Base-by-base conservation (phyloP, 2,888 invertebrate species). In the Beris morrisii region DNA sequence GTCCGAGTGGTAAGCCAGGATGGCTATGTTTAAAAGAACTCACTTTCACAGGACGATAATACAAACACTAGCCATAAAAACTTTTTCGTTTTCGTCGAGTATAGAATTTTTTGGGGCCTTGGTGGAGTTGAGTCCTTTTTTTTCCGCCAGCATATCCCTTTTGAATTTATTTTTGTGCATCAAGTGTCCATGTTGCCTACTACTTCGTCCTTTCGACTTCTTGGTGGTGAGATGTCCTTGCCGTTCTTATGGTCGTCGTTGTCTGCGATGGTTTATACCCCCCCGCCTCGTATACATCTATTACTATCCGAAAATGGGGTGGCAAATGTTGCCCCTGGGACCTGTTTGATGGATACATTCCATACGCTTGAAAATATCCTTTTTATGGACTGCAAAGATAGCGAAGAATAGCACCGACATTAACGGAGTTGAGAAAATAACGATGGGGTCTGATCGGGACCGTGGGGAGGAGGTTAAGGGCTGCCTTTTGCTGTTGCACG, bases 301-400 rank as follows among this genome's bases (percentile, higher is more conserved):
- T 73, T 70, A 71, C 70, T 71, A 70, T 71, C 73, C 73, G 75
- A 71, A 75, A 78, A 78, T 78, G 77, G 77, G 77, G 77, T 78
- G 77, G 78, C 73, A 76, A 78, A 78, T 78, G 78, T 77, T 75
- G 76, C 77, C 78, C 78, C 76, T 72, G 77, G 77, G 77, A 78
- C 78, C 75, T 74, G 73, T 77, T 73, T 77, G 78, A 78, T 75
- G 77, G 77, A 78, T 78, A 78, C 78, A 76, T 67, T 69, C 66
- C 67, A 58, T 58, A 69, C 66, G 58, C 11, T 48, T 65, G 22
- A 57, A 57, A 50, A 65, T 58, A 65, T 58, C 57, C 65, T 69
- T 67, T 67, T 69, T 69, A 69, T 69, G 67, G 66, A 67, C 67
- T 69, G 57, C 31, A 56, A 55, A 65, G 54, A 54, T 30, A 38